A percentile compares a stretch with the other conserved stretches of the same genome.
Conservation (phyloP, 2,888 invertebrate genomes). For the Sinelater perroti region DNA sequence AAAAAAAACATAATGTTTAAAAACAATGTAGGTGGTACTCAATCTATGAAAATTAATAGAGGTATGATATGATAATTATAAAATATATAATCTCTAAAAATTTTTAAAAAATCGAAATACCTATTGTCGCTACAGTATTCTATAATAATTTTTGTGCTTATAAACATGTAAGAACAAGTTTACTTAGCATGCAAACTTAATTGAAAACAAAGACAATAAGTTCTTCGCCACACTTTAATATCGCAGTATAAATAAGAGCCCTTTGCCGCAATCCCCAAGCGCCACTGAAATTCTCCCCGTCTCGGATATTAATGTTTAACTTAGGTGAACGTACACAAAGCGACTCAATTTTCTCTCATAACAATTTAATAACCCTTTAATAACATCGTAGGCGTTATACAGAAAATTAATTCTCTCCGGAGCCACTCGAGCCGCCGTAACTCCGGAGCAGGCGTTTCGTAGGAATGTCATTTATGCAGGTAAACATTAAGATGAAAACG, state of each 20-base stretch:
- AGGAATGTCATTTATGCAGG: conserved; percentile 54
- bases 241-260: background rate
- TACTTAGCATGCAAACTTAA: no score
- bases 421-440: conserved; percentile 53
- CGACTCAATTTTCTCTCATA: conserved; percentile 51
- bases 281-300: conserved; percentile 21
- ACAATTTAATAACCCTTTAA: conserved; percentile 57
- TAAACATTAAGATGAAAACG: conserved; percentile 57
- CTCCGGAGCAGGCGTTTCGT: conserved; percentile 45
- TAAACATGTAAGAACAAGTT: no score
- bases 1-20: no score
- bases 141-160: no score
- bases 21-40: no score
- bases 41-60: no score
- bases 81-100: no score
- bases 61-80: no score
- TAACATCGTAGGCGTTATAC: conserved; percentile 53
- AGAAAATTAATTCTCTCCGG: conserved; percentile 54
- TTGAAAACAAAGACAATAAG: no score
- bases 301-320: conserved; percentile 37
- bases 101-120: no score
- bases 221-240: no score
- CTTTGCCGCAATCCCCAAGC: background rate
- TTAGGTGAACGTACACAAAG: conserved; percentile 34
- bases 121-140: no score